Percentiles rank a stretch among this genome's conserved stretches.
phyloP scores from a whole-genome alignment of 2,113 vertebrate species.

The pig (Sus scrofa) region DNA sequence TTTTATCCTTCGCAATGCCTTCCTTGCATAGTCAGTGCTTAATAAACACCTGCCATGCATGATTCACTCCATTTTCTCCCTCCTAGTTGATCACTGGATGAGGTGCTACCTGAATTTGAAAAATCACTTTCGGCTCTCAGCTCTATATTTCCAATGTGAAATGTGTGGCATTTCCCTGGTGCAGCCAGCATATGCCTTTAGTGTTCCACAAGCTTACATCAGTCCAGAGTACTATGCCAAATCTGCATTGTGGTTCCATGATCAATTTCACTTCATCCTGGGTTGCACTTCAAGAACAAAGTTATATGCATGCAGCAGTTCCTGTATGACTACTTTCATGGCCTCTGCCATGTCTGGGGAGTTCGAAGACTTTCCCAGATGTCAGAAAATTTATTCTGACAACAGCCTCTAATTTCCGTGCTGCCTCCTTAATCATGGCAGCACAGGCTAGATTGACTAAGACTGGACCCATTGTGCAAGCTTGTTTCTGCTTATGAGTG shows the following conservation, averaged over 20 bases:
- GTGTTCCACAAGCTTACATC: constrained; percentile 57
- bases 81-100: background rate
- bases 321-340: constrained; percentile 27
- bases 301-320: background rate
- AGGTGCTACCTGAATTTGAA: constrained; percentile 55
- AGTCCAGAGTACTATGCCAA: constrained; percentile 53
- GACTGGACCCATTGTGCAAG: constrained; percentile 68
- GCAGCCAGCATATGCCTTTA: constrained; percentile 20
- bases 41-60: constrained; percentile 33
- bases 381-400: constrained; percentile 78
- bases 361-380: constrained; percentile 74
- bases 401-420: constrained; percentile 64
- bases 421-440: constrained; percentile 70
- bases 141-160: constrained; percentile 28
- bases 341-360: background rate
- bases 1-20: background rate
- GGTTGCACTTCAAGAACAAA: constrained; percentile 58
- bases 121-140: constrained; percentile 52
- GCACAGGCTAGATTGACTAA: constrained; percentile 55
- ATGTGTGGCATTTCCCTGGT: background rate
- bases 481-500: constrained; percentile 69
- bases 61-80: constrained; percentile 58
- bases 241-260: constrained; percentile 54
- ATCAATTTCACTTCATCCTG: constrained; percentile 59
- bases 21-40: constrained; percentile 18